A percentile compares a stretch with the other conserved stretches of the same genome.
These are phyloP conservation scores for Pollenia griseotomentosa DNA, from an alignment of 2,888 invertebrate species.

Conservation along the genomic window DNA sequence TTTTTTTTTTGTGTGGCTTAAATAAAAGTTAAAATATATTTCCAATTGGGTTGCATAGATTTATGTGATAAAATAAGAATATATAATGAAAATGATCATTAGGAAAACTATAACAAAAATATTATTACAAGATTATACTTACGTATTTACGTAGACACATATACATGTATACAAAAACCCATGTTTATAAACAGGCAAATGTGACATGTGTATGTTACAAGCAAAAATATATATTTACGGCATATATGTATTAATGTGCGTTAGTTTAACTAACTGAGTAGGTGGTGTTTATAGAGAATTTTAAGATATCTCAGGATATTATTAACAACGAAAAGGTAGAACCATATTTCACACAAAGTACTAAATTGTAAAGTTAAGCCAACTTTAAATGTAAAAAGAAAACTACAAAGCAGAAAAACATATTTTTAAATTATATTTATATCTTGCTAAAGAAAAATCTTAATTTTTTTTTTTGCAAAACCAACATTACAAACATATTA, in stretches of 20 bases:
- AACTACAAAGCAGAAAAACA: not conserved
- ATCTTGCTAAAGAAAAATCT: conserved; percentile 18
- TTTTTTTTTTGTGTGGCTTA: no score
- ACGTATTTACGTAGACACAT: not conserved
- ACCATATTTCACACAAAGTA: conserved; percentile 37
- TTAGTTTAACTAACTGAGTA: conserved; percentile 27
- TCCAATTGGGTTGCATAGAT: not conserved
- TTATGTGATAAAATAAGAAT: not conserved
- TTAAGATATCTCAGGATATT: conserved; percentile 48
- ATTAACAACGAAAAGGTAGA: conserved; percentile 69
- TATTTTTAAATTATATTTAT: conserved; percentile 6
- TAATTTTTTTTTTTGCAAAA: conserved; percentile 1
- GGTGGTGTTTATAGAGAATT: conserved; percentile 48
- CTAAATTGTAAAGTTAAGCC: not conserved
- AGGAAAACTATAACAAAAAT: not conserved
- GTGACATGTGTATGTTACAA: no score
- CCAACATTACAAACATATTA: not conserved
- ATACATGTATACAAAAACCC: not conserved
- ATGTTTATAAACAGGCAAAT: no score
- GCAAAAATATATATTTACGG: no score
- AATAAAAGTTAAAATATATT: not conserved
- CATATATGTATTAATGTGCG: not conserved
- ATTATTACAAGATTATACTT: conserved; percentile 12
- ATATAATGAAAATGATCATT: not conserved
- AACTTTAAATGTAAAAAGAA: not conserved